Evolutionary conservation across 2,113 vertebrate species (phyloP).

Genomic region (Salvelinus namaycush): DNA sequence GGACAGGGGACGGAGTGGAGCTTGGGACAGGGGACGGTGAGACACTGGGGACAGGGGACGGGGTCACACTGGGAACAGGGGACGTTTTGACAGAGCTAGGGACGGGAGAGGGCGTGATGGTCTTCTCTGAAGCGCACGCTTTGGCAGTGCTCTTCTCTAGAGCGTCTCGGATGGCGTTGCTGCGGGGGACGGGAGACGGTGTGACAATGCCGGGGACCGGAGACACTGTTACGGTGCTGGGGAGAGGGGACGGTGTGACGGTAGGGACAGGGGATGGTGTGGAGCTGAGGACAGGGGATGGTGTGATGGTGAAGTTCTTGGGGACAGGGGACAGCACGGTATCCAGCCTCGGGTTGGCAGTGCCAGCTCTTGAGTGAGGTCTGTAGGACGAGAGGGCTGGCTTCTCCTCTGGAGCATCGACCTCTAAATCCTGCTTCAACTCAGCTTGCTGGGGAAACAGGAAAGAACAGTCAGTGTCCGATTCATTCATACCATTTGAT

Average conservation of each 20-base stretch:
- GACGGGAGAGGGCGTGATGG: background rate
- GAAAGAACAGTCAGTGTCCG: constrained; percentile 43
- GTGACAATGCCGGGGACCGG: constrained; percentile 17
- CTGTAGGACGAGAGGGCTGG: constrained; percentile 45
- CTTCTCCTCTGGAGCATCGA: constrained; percentile 37
- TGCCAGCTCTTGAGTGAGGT: constrained; percentile 49
- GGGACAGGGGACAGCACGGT: background rate
- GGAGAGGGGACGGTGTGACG: background rate
- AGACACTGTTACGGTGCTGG: background rate
- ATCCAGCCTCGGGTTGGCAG: constrained; percentile 45
- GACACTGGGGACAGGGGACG: constrained; percentile 13
- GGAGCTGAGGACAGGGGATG: constrained; percentile 21
- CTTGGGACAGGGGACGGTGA: constrained; percentile 27
- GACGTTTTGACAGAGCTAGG: background rate
- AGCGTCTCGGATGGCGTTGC: too few relatives aligned
- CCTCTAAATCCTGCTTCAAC: constrained; percentile 33
- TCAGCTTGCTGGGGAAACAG: constrained; percentile 49
- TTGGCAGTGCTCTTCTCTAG: background rate
- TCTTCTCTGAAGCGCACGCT: background rate
- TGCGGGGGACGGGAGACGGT: too few relatives aligned
- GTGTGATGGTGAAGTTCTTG: constrained; percentile 11
- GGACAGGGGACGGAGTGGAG: background rate
- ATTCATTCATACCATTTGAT: constrained; percentile 1
- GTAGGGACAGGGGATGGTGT: constrained; percentile 6
- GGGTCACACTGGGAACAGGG: constrained; percentile 13